Conservation (phyloP, 2,888 invertebrate genomes). For the Resseliella maxima region DNA sequence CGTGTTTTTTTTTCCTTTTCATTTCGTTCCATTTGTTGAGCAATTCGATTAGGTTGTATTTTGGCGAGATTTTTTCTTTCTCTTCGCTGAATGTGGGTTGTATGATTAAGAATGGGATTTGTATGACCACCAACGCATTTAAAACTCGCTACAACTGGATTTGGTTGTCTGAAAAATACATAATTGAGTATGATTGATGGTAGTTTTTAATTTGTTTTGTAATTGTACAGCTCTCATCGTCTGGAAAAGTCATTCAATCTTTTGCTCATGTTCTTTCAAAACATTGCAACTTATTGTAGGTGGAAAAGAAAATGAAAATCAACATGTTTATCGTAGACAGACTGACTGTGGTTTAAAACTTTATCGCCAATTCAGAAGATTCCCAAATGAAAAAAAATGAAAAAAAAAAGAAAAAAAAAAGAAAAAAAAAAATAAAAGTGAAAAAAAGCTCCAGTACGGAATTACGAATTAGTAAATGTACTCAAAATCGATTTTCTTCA, state of each 20-base stretch:
- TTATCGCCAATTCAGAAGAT: not conserved
- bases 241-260: not conserved
- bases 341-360: constrained; percentile 18
- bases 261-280: not conserved
- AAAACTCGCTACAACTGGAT: not conserved
- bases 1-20: no score
- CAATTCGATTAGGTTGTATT: not conserved
- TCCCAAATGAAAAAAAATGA: not conserved
- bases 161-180: not conserved
- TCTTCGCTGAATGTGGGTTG: no score
- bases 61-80: no score
- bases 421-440: no score
- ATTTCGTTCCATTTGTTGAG: not conserved
- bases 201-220: constrained; percentile 35
- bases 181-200: constrained; percentile 54
- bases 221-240: not conserved
- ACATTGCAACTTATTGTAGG: no score
- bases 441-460: no score
- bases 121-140: not conserved
- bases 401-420: not conserved
- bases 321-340: not conserved
- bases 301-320: not conserved
- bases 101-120: no score
- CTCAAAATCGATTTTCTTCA: constrained; percentile 1
- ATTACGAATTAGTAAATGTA: not conserved